Evolutionary conservation across 2,113 vertebrate species (phyloP), one percentile per base, ranked within the genome.

Genomic region (Zosterops hypoxanthus): DNA sequence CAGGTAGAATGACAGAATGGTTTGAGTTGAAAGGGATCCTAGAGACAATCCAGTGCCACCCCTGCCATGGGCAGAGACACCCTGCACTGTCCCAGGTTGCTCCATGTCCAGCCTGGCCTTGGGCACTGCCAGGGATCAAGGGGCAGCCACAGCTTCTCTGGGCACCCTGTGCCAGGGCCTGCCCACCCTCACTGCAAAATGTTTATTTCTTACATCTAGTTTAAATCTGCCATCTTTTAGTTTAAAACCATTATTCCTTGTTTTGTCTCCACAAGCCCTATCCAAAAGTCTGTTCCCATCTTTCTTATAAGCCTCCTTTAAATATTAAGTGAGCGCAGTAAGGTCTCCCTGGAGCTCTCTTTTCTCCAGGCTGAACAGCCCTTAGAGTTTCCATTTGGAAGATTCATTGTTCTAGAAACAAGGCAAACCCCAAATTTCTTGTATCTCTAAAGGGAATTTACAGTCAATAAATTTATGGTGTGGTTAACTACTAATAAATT

Each of bases 241-340:
- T 88, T 82, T 50, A 63, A 82, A 86, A 31, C 11, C 3, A 19
- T 66, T 36, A 12, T 12, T 34, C 9, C 6, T 26, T 56, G 5
- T n/a, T 42, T 7, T 76, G 0, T 46, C 1, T 1, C 17, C 25
- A 11, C 17, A 77, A 8, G 8, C 10, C 7, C 14, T 60, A 0
- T 12, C 42, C 20, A 81, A 21, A 60, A 47, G 10, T 53, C 24
- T 70, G 17, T 47, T 10, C 2, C 5, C 5, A 12, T 33, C 33
- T 61, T 64, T 65, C 6, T 29, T 57, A 2, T 3, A 61, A 65
- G 10, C 5, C 5, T 1, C 12, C 2, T 60, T 33, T 25, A 73
- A 39, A 15, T 69, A 21, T 2, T 87, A 47, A 44, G 29, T 63
- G 14, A 26, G 41, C 0, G 0, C 42, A 25, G 3, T 19, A 33